Evolutionary conservation across 2,113 vertebrate genomes (phyloP), one percentile per base, ranked within the genome.

Genomic region (Pyrgilauda ruficollis): DNA sequence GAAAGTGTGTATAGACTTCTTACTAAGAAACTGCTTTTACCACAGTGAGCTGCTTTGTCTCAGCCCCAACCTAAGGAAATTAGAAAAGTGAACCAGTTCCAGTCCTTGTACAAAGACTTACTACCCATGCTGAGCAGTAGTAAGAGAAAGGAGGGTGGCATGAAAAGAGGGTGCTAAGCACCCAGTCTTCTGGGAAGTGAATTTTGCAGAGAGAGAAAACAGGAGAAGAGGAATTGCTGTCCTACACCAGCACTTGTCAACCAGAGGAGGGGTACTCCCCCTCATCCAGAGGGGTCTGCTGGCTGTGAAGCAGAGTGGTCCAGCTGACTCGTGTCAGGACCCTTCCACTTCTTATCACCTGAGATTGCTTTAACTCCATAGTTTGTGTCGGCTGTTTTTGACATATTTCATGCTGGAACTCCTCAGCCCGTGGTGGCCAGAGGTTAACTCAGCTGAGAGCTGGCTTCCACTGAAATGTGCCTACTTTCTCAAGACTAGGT

Each of bases 401-500:
- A 87, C 58, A 13, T 74, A 67, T 96, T 87, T 93, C 86, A 41
- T 61, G 74, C 95, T 84, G 88, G 86, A 95, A 33, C 68, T 94
- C 80, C 79, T 92, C 91, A 89, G 19, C 61, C 84, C 8, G 5
- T 88, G 80, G 88, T 94, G 92, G 94, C 94, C 87, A 93, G 95
- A 93, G 89, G 90, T 97, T 95, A 94, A 77, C 58, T 66, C 80
- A 33, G 79, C 70, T 62, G 90, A 95, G 94, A 96, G 67, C 90
- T 93, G 70, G 47, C 84, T 97, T 96, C 58, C 62, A 69, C 73
- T 84, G 91, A 90, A 94, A 91, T 82, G 66, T 88, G 81, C 95
- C 87, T 84, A 56, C 94, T 94, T 96, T 91, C 91, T 92, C 70
- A 85, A 90, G 96, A 87, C 92, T 82, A 68, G 84, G 90, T 86